Evolutionary conservation across 2,797 vertebrate genomes (phyloP), one percentile per base, ranked within the genome.

Genomic region (Novumbra hubbsi): DNA sequence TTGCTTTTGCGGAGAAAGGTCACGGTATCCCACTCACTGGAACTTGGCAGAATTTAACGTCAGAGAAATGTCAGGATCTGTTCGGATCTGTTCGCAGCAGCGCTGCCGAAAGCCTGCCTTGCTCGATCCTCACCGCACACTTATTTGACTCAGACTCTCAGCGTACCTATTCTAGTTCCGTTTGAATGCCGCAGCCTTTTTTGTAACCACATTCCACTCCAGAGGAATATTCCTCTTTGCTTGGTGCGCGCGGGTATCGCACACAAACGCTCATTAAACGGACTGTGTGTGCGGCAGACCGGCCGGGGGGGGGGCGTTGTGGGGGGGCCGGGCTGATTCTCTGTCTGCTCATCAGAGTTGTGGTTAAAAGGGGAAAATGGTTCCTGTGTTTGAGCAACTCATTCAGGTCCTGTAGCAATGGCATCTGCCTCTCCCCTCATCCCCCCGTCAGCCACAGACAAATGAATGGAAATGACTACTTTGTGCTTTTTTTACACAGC

Each of bases 381-480:
- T 78, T 76, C 83, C 80, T 84, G 85, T 86, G 82, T 90, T 86
- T 88, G 85, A 92, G 91, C 84, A 90, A 87, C 84, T 89, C 86
- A 85, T 91, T 91, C 91, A 89, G 83, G 86, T 91, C 91, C 89
- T 84, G 86, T 90, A 86, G 87, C 87, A 88, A 83, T 79, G 85
- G 88, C 90, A 90, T 92, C 88, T 87, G 87, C 82, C 79, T 85
- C 86, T 87, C 85, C 83, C 71, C 83, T 84, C 78, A 86, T 91
- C 91, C 87, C 84, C 84, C 87, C 84, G 87, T 90, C 87, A 90
- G 86, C 85, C 67, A 84, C 79, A 89, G 87, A 87, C 87, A 93
- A 91, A 91, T 92, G 91, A 93, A 92, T 92, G 88, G 89, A 92
- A 91, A 92, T 89, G 86, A 85, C 87, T 87, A 85, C 85, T 89